Evolutionary conservation across 2,113 vertebrate species (phyloP).

Genomic region (Octodon degus): DNA sequence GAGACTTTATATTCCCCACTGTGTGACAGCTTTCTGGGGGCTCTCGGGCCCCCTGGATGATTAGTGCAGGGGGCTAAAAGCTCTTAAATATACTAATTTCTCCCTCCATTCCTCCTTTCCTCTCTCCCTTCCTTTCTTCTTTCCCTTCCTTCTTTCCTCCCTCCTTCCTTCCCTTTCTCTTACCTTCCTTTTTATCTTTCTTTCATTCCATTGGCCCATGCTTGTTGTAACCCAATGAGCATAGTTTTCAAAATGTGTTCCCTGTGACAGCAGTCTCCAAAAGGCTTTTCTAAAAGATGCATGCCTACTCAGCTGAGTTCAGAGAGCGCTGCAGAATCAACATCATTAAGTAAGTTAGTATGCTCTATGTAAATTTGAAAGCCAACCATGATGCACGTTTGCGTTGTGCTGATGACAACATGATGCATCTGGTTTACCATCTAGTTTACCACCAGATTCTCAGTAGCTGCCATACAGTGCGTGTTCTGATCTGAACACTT

Average conservation of each 20-base stretch:
- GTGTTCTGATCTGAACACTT: neutral
- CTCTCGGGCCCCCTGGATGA: neutral
- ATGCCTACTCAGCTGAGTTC: neutral
- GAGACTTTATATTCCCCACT: neutral
- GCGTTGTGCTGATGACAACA: neutral
- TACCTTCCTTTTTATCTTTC: neutral
- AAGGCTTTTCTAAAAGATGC: neutral
- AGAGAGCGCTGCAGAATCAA: neutral
- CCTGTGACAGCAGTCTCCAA: neutral
- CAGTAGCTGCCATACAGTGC: neutral
- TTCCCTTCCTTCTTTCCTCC: neutral
- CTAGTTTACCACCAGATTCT: neutral
- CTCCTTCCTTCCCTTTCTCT: neutral
- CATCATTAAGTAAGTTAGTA: neutral
- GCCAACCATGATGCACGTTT: neutral
- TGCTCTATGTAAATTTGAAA: slow-evolving; percentile 8
- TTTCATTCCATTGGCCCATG: neutral
- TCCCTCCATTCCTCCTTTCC: neutral
- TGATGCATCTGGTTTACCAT: neutral
- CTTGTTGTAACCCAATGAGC: neutral
- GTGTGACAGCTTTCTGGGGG: neutral
- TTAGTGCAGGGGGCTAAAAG: neutral
- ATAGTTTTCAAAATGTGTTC: slow-evolving; percentile 22
- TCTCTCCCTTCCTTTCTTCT: neutral
- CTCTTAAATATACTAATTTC: neutral